phyloP scores from a whole-genome alignment of 2,113 vertebrate genomes.

The Seriola quinqueradiata region DNA sequence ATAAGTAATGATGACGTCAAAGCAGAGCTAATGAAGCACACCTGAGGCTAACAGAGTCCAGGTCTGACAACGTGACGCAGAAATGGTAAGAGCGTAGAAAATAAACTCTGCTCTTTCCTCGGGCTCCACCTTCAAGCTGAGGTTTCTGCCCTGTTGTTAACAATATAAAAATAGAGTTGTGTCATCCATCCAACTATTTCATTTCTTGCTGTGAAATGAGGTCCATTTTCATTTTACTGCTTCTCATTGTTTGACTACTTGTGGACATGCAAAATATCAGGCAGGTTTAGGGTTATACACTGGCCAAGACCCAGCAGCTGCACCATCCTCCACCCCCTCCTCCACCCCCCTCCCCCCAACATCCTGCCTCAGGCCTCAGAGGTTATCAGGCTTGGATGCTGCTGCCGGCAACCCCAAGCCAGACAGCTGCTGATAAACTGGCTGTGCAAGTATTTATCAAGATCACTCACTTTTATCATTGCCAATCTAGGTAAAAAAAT shows the following conservation, averaged over 20 bases:
- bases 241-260: constrained; percentile 22
- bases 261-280: constrained; percentile 54
- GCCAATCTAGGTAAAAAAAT: constrained; percentile 72
- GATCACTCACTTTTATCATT: constrained; percentile 82
- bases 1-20: constrained; percentile 7
- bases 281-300: constrained; percentile 45
- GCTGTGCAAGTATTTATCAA: constrained; percentile 79
- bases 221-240: not conserved
- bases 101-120: not conserved
- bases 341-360: constrained; percentile 41
- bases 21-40: constrained; percentile 4
- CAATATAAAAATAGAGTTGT: not conserved
- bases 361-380: constrained; percentile 71
- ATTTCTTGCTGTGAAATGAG: constrained; percentile 19
- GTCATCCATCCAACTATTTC: constrained; percentile 11
- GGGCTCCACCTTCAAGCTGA: not conserved
- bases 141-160: too few species aligned
- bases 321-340: constrained; percentile 31
- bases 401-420: constrained; percentile 72
- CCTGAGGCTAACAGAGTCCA: constrained; percentile 16
- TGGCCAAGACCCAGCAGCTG: constrained; percentile 52
- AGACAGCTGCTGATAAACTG: constrained; percentile 82
- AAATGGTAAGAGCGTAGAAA: constrained; percentile 13
- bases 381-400: constrained; percentile 76
- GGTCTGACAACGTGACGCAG: constrained; percentile 6